A percentile compares a stretch with the other conserved stretches of the same genome.
Conservation (phyloP, 2,888 invertebrate species). For the Stenoptilia bipunctidactyla region DNA sequence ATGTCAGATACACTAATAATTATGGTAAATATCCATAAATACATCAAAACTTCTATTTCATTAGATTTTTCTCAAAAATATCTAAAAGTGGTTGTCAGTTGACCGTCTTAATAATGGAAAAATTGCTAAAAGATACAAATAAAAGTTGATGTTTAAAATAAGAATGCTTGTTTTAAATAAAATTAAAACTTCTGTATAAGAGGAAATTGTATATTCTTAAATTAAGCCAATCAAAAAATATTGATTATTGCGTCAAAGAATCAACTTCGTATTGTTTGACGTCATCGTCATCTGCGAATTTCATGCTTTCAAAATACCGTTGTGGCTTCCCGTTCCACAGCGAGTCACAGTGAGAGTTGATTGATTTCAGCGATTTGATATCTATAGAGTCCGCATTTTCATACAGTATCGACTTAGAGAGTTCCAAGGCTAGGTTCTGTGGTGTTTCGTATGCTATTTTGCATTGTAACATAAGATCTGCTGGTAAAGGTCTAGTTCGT, state of each 20-base stretch:
- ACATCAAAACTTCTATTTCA: too few relatives aligned
- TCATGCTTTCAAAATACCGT: slow-evolving; percentile 78
- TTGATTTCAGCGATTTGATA: slow-evolving; percentile 24
- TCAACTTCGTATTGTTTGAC: slow-evolving; percentile 37
- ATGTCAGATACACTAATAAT: too few relatives aligned
- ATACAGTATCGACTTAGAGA: slow-evolving; percentile 36
- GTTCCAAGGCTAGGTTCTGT: slow-evolving; percentile 40
- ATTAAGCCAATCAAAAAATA: too few relatives aligned
- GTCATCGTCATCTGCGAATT: slow-evolving; percentile 42
- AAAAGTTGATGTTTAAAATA: too few relatives aligned
- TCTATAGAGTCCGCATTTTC: slow-evolving; percentile 46
- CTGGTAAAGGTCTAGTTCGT: slow-evolving; percentile 16
- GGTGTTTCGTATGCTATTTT: slow-evolving; percentile 38
- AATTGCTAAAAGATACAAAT: too few relatives aligned
- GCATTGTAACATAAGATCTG: slow-evolving; percentile 10
- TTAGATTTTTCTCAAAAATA: too few relatives aligned
- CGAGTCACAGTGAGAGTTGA: slow-evolving; percentile 43
- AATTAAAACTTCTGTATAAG: too few relatives aligned
- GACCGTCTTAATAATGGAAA: too few relatives aligned
- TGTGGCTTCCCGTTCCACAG: slow-evolving; percentile 68
- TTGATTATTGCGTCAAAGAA: slow-evolving; percentile 19
- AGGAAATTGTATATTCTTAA: too few relatives aligned
- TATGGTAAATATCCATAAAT: background rate
- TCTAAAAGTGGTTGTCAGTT: too few relatives aligned
- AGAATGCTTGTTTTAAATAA: too few relatives aligned